These are phyloP conservation scores for Sinocyclocheilus maitianheensis DNA, from an alignment of 2,113 vertebrate species.

Conservation along the genomic window DNA sequence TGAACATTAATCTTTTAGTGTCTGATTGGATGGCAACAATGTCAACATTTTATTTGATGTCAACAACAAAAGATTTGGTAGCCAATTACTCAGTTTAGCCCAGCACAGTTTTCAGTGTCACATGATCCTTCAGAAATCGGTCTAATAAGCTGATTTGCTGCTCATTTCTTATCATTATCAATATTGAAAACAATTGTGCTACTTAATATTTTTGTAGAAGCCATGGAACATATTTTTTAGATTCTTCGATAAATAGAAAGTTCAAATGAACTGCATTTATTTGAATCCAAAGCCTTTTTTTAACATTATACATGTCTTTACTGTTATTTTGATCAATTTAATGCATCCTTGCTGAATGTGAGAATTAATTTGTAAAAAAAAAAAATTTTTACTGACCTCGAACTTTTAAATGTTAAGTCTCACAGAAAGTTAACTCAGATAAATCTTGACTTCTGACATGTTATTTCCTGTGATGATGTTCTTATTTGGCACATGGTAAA, in stretches of 20 bases:
- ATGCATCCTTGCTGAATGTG: not conserved
- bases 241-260: not conserved
- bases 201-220: not conserved
- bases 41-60: not conserved
- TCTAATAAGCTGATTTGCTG: not conserved
- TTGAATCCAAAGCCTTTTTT: no score
- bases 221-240: not conserved
- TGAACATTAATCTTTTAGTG: not conserved
- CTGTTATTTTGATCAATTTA: not conserved
- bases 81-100: no score
- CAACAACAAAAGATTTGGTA: not conserved
- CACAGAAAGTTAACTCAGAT: not conserved
- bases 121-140: not conserved
- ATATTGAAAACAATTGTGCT: not conserved
- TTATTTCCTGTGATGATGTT: not conserved
- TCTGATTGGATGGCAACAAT: not conserved
- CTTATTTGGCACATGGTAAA: not conserved
- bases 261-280: not conserved
- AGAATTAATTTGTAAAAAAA: not conserved
- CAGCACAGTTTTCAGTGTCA: not conserved
- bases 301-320: not conserved
- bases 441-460: not conserved
- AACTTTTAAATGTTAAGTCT: not conserved
- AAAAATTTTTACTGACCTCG: not conserved
- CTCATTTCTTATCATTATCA: not conserved